A percentile compares a stretch with the other conserved stretches of the same genome.
Evolutionary conservation across 2,797 vertebrate genomes (phyloP).

Genomic region (Myotis daubentonii): DNA sequence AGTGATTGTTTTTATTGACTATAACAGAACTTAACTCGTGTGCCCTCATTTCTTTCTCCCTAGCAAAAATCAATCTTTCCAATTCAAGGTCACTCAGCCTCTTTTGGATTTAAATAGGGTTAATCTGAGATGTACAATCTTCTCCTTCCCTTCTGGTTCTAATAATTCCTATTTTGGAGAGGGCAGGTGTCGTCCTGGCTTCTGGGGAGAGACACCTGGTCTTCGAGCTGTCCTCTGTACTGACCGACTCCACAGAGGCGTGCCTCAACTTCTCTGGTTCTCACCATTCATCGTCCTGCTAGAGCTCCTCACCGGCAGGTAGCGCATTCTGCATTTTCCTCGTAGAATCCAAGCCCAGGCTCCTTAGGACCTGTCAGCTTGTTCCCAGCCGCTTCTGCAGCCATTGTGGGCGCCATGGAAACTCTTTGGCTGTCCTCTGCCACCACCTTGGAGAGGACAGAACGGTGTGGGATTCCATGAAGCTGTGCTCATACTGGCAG

Average conservation of each 20-base stretch:
- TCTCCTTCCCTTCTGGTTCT: not conserved
- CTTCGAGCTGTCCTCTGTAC: not conserved
- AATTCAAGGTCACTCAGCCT: not conserved
- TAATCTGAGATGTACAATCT: not conserved
- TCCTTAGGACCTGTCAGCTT: not conserved
- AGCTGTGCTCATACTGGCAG: not conserved
- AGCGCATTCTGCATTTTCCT: not conserved
- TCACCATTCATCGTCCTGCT: not conserved
- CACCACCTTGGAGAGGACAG: not conserved
- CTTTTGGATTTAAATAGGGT: not conserved
- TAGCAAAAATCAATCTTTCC: slow-evolving; percentile 31
- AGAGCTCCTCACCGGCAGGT: not conserved
- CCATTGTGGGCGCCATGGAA: not conserved
- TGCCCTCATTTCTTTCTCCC: not conserved
- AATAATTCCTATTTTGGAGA: not conserved
- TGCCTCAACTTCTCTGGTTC: not conserved
- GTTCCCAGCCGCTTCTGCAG: not conserved
- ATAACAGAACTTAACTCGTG: not conserved
- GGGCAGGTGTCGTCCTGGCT: not conserved
- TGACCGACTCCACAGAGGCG: not conserved
- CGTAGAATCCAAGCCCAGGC: not conserved
- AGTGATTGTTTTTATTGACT: not conserved
- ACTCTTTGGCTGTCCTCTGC: not conserved
- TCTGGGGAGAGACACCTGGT: not conserved
- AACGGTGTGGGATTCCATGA: not conserved